Conservation (phyloP, 1,140 invertebrate species). For the Archegozetes longisetosus region DNA sequence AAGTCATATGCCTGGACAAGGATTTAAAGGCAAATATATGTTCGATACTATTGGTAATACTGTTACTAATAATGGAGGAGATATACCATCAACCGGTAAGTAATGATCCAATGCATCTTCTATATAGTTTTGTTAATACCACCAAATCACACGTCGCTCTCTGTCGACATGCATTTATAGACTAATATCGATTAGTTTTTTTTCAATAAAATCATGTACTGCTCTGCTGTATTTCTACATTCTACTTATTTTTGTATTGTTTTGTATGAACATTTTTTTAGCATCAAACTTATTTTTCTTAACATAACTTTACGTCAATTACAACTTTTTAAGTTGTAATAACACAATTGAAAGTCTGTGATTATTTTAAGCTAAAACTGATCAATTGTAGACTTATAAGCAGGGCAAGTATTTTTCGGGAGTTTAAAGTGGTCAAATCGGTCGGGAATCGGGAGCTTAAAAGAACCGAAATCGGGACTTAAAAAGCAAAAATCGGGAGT, state of each 20-base stretch:
- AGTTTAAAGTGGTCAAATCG: no score
- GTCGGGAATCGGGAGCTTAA: no score
- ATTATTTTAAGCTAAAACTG: background rate
- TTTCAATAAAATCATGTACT: background rate
- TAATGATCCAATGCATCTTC: background rate
- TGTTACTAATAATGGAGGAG: slow-evolving; percentile 22
- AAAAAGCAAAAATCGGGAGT: no score
- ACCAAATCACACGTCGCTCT: background rate
- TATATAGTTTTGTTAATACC: background rate
- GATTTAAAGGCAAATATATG: slow-evolving; percentile 64
- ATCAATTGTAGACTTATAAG: background rate
- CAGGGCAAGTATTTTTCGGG: no score
- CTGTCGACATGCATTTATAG: background rate
- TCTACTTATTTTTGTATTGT: no score
- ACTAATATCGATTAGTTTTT: background rate
- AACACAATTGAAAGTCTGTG: background rate
- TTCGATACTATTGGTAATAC: slow-evolving; percentile 32
- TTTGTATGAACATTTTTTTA: no score
- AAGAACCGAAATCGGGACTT: no score
- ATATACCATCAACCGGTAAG: slow-evolving; percentile 34
- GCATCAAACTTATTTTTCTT: no score
- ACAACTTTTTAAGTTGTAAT: no score
- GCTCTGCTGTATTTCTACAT: no score
- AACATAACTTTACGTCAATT: no score
- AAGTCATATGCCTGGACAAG: slow-evolving; percentile 59